Evolutionary conservation across 1,140 invertebrate genomes (phyloP), one percentile per base, ranked within the genome.

Genomic region (Hylaeus anthracinus): DNA sequence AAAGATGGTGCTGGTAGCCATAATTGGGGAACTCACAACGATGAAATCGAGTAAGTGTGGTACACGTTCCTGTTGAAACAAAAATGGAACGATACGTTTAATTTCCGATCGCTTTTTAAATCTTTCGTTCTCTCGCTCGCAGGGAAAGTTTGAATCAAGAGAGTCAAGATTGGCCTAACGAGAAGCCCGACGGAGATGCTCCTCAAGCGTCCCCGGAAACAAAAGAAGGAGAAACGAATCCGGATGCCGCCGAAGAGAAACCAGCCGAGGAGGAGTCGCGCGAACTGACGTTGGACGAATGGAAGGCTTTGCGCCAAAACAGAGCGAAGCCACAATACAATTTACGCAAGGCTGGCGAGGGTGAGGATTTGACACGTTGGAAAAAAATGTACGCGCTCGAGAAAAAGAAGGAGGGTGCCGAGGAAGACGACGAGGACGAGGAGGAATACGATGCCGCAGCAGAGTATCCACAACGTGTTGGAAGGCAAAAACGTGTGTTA

Each of bases 11-110:
- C 95, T 94, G 98, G 98, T 75, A 96, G 97, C 88, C 97, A 98
- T 93, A 99, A 99, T 92, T 99, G 98, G 98, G 98, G 98, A 88
- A 97, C 96, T 67, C 95, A 98, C 86, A 98, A 97, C 92, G 98
- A 98, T 94, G 97, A 98, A 87, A 96, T 98, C 86, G 97, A 97
- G 93, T 95, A 94, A 95, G 94, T 94, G 67, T 63, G 12, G 8
- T 12, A 58, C 3, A 37, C 9, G 1, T 10, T 39, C 58, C 45
- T n/a, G 14, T 41, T 37, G 14, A 14, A n/a, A 9, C 5, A 58
- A n/a, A 53, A 26, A 26, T 12, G 8, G 1, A 26, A 48, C 15
- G 39, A 73, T 39, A 58, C 0, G 26, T 0, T 2, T 48, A 48
- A 48, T 48, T 0, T 6, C 45, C 45, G 2, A 48, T 48, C 45